These are phyloP conservation scores for Noctua fimbriata DNA, from an alignment of 2,888 invertebrate genomes.

Conservation along the genomic window DNA sequence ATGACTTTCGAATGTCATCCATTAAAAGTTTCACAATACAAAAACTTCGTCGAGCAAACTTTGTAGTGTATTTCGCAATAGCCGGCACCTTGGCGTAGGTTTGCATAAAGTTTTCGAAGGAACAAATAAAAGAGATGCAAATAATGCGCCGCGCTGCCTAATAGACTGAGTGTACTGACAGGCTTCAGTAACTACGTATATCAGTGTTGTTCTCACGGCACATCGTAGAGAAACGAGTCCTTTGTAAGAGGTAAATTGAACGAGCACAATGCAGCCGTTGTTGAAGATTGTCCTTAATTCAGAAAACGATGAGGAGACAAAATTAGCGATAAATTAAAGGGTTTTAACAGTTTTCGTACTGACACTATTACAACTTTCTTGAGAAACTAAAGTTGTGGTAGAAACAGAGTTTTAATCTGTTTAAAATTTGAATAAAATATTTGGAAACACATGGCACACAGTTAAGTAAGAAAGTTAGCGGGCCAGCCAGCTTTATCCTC, in stretches of 20 bases:
- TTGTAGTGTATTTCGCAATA: not conserved
- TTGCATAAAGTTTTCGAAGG: constrained; percentile 14
- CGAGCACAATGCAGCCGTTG: constrained; percentile 11
- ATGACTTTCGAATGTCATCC: not conserved
- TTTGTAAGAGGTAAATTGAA: constrained; percentile 18
- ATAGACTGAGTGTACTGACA: not conserved
- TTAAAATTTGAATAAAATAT: not conserved
- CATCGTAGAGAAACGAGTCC: not conserved
- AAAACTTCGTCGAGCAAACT: not conserved
- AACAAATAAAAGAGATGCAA: not conserved
- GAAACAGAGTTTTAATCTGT: not conserved
- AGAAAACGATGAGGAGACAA: constrained; percentile 14
- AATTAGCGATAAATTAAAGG: constrained; percentile 10
- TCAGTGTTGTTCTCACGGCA: constrained; percentile 24
- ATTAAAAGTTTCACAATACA: not conserved
- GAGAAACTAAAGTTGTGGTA: not conserved
- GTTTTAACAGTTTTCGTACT: constrained; percentile 2
- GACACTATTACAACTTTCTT: not conserved
- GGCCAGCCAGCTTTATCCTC: not conserved
- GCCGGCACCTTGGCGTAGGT: not conserved
- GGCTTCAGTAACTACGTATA: constrained; percentile 22
- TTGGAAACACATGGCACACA: not conserved
- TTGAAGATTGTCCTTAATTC: constrained; percentile 28
- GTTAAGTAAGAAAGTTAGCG: not conserved
- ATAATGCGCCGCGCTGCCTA: no score